Base-by-base conservation (phyloP, 2,113 vertebrate species). In the Neogale vison region DNA sequence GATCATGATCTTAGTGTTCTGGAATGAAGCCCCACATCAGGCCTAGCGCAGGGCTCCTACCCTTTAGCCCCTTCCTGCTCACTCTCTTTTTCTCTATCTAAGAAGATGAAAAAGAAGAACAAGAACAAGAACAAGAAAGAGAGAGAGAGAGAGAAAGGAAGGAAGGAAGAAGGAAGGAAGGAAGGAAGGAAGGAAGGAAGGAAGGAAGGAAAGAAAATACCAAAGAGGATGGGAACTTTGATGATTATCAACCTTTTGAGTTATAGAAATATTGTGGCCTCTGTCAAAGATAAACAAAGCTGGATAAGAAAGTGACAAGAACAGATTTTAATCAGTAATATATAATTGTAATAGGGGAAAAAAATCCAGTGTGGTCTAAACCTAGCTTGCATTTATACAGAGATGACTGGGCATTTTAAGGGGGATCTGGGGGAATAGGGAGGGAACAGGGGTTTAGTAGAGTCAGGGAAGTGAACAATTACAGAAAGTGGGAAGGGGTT, bases 371-470 rank as follows among this genome's bases (percentile, higher is more conserved):
- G 4, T 55, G 31, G 39, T 7, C 72, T 8, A 1, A 69, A 47
- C 15, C 76, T 45, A 65, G 7, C 59, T 79, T 77, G 63, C 65
- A 52, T 79, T 36, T 84, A 23, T 39, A 65, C 36, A 67, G 81
- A 81, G 26, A 24, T 7, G 42, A 88, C 52, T 2, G 7, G 15
- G 45, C 14, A 2, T 52, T 63, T n/a, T n/a, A 57, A 67, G 45
- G 4, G 34, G 12, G 65, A 15, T 6, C 2, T 4, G 1, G n/a
- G 15, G 14, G 12, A 20, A 1, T 1, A 3, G 3, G 34, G 21
- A 45, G 1, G 21, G 14, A 71, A 21, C 1, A 0, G 67, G 8
- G 13, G 6, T 55, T 85, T n/a, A 20, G 29, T 50, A 13, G 24
- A 55, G 5, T 65, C 77, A 52, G 1, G 12, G 15, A 92, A 84